phyloP scores from a whole-genome alignment of 2,113 vertebrate genomes.

The Trematomus loennbergii region DNA sequence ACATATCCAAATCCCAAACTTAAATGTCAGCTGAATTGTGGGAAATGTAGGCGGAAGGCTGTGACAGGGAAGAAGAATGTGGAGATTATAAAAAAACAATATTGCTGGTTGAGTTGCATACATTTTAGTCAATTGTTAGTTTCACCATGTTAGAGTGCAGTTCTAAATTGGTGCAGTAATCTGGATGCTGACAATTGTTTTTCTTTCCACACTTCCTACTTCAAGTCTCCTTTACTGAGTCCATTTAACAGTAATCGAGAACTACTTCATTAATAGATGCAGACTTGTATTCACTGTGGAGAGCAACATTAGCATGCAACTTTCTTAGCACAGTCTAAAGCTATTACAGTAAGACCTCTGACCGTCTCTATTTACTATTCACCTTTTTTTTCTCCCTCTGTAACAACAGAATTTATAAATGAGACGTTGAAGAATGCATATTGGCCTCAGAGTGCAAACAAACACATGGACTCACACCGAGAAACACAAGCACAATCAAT shows the following conservation, averaged over 20 bases:
- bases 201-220: background rate
- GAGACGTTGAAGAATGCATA: constrained; percentile 8
- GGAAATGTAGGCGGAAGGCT: background rate
- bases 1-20: background rate
- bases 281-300: constrained; percentile 27
- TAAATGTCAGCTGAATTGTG: no score
- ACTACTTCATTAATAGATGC: constrained; percentile 21
- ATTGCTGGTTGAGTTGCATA: no score
- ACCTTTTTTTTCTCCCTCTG: background rate
- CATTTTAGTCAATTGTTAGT: background rate
- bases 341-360: constrained; percentile 9
- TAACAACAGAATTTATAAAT: constrained; percentile 7
- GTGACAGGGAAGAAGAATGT: background rate
- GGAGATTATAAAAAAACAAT: no score
- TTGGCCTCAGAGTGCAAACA: background rate
- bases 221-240: constrained; percentile 1
- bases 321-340: constrained; percentile 31
- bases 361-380: background rate
- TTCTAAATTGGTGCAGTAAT: background rate
- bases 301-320: constrained; percentile 44
- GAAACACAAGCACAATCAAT: constrained; percentile 2
- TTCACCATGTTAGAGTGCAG: background rate
- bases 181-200: background rate
- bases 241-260: constrained; percentile 33
- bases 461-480: background rate